phyloP scores from a whole-genome alignment of 1,140 invertebrate genomes.

The Drosophila fuyamai region DNA sequence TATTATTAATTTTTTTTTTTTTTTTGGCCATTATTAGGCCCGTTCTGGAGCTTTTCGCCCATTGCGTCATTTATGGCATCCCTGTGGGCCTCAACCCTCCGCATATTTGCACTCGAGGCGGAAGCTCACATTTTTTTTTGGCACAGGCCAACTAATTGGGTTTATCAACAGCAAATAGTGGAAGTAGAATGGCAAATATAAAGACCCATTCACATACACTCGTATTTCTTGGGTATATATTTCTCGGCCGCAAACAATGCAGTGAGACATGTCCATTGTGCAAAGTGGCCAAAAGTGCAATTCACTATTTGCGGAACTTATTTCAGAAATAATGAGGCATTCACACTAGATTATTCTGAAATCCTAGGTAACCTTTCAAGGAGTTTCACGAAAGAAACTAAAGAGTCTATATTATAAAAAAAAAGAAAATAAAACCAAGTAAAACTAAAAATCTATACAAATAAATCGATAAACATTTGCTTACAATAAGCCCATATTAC shows the following conservation, averaged over 20 bases:
- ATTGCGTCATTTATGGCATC: conserved; percentile 18
- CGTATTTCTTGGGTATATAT: not conserved
- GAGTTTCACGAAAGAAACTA: too few species aligned
- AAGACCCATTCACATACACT: not conserved
- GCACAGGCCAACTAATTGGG: conserved; percentile 64
- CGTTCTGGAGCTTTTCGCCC: conserved; percentile 16
- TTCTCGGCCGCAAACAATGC: conserved; percentile 21
- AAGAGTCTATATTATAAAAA: too few species aligned
- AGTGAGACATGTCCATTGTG: conserved; percentile 21
- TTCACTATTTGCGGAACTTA: not conserved
- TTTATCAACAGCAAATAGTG: conserved; percentile 64
- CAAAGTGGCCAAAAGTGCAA: not conserved
- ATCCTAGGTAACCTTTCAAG: too few species aligned
- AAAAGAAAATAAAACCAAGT: not conserved
- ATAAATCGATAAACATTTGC: not conserved
- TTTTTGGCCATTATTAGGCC: conserved; percentile 8
- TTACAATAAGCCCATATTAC: not conserved
- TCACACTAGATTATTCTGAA: too few species aligned
- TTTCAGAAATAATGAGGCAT: too few species aligned
- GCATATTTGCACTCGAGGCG: conserved; percentile 21
- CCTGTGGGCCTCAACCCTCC: conserved; percentile 5
- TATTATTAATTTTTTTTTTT: not conserved
- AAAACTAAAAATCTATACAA: not conserved
- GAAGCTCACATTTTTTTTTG: conserved; percentile 41
- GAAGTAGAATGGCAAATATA: conserved; percentile 44